phyloP scores from a whole-genome alignment of 2,797 vertebrate species.

The Channa striata region DNA sequence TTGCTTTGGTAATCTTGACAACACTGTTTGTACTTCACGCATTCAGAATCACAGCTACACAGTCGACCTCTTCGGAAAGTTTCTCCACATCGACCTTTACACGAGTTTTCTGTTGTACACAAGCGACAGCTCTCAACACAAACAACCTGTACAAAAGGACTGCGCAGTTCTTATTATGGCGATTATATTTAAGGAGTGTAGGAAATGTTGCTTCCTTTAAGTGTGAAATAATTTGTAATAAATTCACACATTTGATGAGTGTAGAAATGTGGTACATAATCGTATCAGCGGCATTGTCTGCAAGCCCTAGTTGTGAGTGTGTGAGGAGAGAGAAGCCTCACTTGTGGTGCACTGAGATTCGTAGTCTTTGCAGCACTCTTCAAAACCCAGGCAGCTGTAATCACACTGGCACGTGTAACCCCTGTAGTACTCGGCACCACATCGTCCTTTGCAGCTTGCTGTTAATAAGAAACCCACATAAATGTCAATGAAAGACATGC shows the following conservation, averaged over 20 bases:
- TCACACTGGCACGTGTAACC: constrained; percentile 93
- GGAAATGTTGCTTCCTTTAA: background rate
- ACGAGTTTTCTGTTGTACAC: constrained; percentile 85
- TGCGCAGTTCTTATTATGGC: background rate
- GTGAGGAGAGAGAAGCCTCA: constrained; percentile 67
- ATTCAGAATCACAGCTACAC: constrained; percentile 91
- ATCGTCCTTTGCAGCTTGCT: constrained; percentile 91
- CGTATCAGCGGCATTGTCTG: background rate
- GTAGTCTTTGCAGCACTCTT: constrained; percentile 94
- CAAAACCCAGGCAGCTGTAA: constrained; percentile 88
- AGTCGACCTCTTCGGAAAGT: constrained; percentile 85
- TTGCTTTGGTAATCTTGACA: constrained; percentile 85
- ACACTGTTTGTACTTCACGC: constrained; percentile 87
- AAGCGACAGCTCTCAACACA: constrained; percentile 23
- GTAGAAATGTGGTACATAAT: background rate
- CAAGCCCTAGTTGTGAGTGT: background rate
- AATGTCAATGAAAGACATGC: background rate
- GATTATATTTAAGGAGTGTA: background rate
- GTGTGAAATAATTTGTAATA: too few relatives aligned
- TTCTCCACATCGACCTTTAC: constrained; percentile 94
- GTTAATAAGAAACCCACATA: constrained; percentile 44
- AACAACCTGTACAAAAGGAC: background rate
- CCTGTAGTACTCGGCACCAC: constrained; percentile 91
- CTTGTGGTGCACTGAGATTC: constrained; percentile 89
- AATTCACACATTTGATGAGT: background rate